phyloP scores from a whole-genome alignment of 2,113 vertebrate genomes.

The Rattus rattus region DNA sequence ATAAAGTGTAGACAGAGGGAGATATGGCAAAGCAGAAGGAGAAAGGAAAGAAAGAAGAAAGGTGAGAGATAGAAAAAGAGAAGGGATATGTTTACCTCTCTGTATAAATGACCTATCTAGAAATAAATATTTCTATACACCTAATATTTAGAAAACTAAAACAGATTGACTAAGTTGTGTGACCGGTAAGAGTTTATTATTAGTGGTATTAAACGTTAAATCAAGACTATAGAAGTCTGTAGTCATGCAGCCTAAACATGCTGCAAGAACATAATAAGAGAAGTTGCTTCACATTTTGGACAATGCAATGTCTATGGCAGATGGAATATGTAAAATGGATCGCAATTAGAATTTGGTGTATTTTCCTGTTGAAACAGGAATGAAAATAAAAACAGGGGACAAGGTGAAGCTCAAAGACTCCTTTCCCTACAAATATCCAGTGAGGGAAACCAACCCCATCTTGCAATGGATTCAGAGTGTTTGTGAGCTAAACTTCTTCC shows the following conservation, averaged over 20 bases:
- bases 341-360: background rate
- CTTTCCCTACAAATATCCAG: background rate
- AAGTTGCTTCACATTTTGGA: background rate
- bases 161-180: background rate
- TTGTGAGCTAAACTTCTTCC: background rate
- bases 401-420: background rate
- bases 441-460: background rate
- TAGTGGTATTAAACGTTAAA: background rate
- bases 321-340: background rate
- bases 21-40: background rate
- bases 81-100: background rate
- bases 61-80: background rate
- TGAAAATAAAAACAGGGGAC: background rate
- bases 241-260: too few species aligned
- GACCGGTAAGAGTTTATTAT: background rate
- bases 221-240: background rate
- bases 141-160: background rate
- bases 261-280: background rate
- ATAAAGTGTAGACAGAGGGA: background rate
- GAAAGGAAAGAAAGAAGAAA: background rate
- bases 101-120: background rate
- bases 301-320: background rate
- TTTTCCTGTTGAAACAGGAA: background rate
- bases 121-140: background rate
- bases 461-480: background rate